Conservation (phyloP, 2,113 vertebrate genomes). For the Myrmecobius fasciatus region DNA sequence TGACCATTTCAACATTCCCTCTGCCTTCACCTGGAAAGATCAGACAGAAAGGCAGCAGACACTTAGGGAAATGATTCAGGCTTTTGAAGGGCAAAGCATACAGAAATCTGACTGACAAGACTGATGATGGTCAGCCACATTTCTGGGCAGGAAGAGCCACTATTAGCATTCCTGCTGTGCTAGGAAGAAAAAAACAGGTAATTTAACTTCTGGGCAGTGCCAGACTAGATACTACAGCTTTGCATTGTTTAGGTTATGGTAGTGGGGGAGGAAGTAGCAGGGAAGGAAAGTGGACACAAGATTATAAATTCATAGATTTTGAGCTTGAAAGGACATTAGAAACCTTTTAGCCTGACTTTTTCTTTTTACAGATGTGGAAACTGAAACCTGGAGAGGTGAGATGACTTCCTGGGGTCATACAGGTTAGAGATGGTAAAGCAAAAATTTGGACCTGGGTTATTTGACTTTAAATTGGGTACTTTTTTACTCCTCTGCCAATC, state of each 20-base stretch:
- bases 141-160: not conserved
- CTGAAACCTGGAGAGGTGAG: not conserved
- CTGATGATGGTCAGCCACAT: not conserved
- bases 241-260: not conserved
- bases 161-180: not conserved
- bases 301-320: not conserved
- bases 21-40: constrained; percentile 16
- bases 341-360: not conserved
- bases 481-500: too few relatives aligned
- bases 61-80: constrained; percentile 29
- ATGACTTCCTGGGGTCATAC: not conserved
- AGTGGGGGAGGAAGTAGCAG: not conserved
- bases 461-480: not conserved
- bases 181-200: not conserved
- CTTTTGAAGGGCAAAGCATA: constrained; percentile 17
- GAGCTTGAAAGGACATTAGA: not conserved
- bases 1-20: not conserved
- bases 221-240: not conserved
- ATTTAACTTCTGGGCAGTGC: not conserved
- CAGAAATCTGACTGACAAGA: constrained; percentile 24
- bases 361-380: not conserved
- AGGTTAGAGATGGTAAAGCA: not conserved
- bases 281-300: not conserved
- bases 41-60: not conserved
- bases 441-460: not conserved